Evolutionary conservation across 2,797 vertebrate species (phyloP).

Genomic region (Urocyon cinereoargenteus): DNA sequence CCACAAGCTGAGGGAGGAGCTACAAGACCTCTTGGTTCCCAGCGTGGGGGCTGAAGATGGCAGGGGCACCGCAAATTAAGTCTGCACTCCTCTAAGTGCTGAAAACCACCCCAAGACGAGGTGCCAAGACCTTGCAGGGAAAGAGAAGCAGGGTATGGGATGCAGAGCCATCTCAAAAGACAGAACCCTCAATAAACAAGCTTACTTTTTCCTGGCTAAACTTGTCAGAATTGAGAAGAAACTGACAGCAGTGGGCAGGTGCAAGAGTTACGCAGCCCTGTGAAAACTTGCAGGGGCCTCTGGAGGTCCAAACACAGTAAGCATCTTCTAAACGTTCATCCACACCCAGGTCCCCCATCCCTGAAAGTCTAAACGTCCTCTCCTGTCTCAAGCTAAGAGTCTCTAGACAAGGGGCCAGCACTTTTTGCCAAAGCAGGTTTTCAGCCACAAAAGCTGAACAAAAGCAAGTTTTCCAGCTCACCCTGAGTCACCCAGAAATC

Average conservation of each 20-base stretch:
- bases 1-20: background rate
- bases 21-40: background rate
- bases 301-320: background rate
- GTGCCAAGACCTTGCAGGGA: background rate
- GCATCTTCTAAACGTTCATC: background rate
- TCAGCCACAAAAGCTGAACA: constrained; percentile 60
- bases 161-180: background rate
- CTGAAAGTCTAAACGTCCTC: background rate
- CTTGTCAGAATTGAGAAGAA: background rate
- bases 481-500: constrained; percentile 55
- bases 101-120: background rate
- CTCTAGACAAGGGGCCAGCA: background rate
- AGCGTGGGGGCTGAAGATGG: background rate
- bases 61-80: background rate
- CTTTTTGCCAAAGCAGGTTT: constrained; percentile 67
- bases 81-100: background rate
- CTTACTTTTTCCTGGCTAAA: background rate
- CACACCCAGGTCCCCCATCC: background rate
- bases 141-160: background rate
- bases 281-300: background rate
- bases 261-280: background rate
- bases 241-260: background rate
- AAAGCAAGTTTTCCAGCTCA: constrained; percentile 66
- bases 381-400: background rate
- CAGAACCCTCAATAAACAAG: background rate